Conservation (phyloP, 2,888 invertebrate species). For the Leistus spinibarbis region DNA sequence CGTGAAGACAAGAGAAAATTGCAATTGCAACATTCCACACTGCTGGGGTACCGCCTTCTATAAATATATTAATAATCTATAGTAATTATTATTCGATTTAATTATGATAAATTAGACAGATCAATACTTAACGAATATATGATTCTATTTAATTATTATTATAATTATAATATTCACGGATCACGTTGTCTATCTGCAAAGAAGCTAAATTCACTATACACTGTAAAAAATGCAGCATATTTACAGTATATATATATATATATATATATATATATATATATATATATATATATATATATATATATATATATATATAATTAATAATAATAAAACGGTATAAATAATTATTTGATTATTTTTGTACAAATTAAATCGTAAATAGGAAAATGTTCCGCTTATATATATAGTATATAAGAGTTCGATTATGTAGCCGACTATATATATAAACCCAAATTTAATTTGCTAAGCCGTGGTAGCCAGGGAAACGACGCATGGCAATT, state of each 20-base stretch:
- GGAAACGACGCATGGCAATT: conserved; percentile 31
- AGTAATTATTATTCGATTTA: conserved; percentile 14
- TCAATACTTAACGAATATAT: conserved; percentile 6
- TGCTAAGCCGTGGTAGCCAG: conserved; percentile 16
- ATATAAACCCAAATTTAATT: conserved; percentile 26
- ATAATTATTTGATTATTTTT: too few species aligned
- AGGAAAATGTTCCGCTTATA: too few species aligned
- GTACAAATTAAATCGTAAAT: too few species aligned
- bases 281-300: too few species aligned
- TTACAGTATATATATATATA: too few species aligned
- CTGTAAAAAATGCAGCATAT: too few species aligned
- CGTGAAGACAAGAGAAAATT: background rate
- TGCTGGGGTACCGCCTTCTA: background rate
- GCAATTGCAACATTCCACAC: background rate
- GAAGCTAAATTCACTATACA: too few species aligned
- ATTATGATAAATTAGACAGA: conserved; percentile 17
- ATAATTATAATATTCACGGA: background rate
- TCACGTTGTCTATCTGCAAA: too few species aligned
- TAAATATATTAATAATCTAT: conserved; percentile 14
- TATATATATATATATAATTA: too few species aligned
- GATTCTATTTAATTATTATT: background rate
- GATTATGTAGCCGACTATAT: background rate
- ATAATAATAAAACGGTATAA: too few species aligned
- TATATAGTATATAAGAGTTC: too few species aligned
- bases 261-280: too few species aligned